Evolutionary conservation across 2,888 invertebrate genomes (phyloP).

Genomic region (Oligia fasciuncula): DNA sequence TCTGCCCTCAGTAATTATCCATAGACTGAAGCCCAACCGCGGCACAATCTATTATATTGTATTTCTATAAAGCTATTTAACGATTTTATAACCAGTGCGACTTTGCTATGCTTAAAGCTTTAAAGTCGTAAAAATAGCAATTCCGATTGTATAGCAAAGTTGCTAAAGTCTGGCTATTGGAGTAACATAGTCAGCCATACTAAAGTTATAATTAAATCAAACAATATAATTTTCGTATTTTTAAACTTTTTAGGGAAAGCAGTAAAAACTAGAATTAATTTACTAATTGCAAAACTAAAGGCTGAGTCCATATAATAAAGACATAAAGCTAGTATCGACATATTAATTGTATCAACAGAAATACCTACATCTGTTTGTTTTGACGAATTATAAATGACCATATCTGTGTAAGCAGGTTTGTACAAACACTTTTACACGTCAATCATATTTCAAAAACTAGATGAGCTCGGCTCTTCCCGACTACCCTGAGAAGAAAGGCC

Average conservation of each 20-base stretch:
- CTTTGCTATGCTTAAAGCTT: not conserved
- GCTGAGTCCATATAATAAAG: not conserved
- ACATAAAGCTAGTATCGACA: not conserved
- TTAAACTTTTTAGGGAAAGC: conserved; percentile 4
- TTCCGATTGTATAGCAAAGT: conserved; percentile 14
- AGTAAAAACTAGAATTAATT: not conserved
- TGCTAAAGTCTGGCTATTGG: conserved; percentile 3
- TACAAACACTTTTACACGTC: not conserved
- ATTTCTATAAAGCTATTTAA: not conserved
- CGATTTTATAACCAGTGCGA: conserved; percentile 12
- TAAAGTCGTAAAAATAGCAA: conserved; percentile 32
- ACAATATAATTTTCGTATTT: conserved; percentile 9
- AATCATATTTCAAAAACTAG: not conserved
- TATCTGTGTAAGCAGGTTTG: not conserved
- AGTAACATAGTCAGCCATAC: conserved; percentile 33
- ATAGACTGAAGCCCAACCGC: not conserved
- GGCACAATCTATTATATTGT: not conserved
- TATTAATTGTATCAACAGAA: not conserved
- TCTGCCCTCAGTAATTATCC: not conserved
- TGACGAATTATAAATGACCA: not conserved
- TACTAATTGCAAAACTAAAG: not conserved
- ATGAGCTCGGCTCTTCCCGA: not conserved
- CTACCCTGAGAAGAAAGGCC: not conserved
- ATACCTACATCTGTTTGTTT: conserved; percentile 7
- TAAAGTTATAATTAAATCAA: conserved; percentile 20